Base-by-base conservation (phyloP, 2,797 vertebrate genomes). In the Chaetodon trifasciatus region DNA sequence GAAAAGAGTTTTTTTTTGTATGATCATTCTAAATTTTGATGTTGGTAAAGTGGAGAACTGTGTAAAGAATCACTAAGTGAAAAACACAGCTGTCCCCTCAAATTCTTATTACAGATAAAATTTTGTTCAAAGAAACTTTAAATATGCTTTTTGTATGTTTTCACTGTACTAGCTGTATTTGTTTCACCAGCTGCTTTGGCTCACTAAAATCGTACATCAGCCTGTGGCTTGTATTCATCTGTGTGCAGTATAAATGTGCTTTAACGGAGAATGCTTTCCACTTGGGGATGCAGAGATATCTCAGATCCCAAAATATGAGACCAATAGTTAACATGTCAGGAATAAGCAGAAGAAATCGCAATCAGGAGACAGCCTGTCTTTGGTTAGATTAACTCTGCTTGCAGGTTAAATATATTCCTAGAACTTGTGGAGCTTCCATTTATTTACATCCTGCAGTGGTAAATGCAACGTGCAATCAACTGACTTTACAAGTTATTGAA, bases 51-150 rank as follows among this genome's bases (percentile, higher is more conserved):
- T 71, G 7, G 24, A 58, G 57, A n/a, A n/a, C n/a, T n/a, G n/a
- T n/a, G n/a, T n/a, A 69, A 69, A 63, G 42, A 53, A 77, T 82
- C 70, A 65, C 70, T 65, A 74, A 75, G 49, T 55, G 52, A 11
- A 86, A 70, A 50, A 7, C 21, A 62, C 53, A 74, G 57, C 79
- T 57, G 56, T 76, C 42, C 79, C 71, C 74, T 86, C 42, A 70
- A 24, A 9, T 56, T 7, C 21, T 55, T 2, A 35, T 53, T 57
- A 47, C 63, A 70, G 47, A 78, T 75, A 0, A 46, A 76, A 58
- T 15, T 32, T 32, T 3, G 28, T 32, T 32, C 28, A 32, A n/a
- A 58, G 37, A 76, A 79, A 78, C 47, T 53, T 70, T 49, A 23
- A 50, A 85, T 61, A 60, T 42, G 69, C 67, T 65, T 65, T 63